Evolutionary conservation across 2,113 vertebrate species (phyloP), one percentile per base, ranked within the genome.

Genomic region (Laticauda laticaudata): DNA sequence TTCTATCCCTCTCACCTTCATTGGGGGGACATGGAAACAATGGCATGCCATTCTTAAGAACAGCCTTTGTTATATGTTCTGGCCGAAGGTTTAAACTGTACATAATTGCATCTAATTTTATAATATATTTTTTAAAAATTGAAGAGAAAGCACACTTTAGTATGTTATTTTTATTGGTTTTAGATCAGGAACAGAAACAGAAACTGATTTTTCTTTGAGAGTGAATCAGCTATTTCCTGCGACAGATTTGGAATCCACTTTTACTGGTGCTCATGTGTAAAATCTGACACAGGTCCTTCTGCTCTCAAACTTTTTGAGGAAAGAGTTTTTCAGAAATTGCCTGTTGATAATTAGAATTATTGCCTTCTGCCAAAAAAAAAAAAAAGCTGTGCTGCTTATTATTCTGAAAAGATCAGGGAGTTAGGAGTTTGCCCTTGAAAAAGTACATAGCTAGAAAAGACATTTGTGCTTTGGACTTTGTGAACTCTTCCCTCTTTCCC

Each of bases 401-500:
- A 93, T 94, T 95, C 96, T 92, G 94, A 96, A 96, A 96, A 95
- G 95, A 95, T 95, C 94, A 93, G 94, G 95, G 91, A 94, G 96
- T 94, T 81, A 95, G 94, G 90, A 94, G 91, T 95, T 96, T 94
- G 96, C 93, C 90, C 96, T 93, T 97, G 96, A 91, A 96, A 96
- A 97, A 96, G 75, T 64, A 92, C 94, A 94, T 96, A 97, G 95
- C 93, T 96, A 94, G 95, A 95, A 96, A 95, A 95, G 0, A 91
- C 96, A 96, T 97, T 96, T 95, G 93, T 97, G 95, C 92, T 97
- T 97, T 94, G 95, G 93, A 96, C 96, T 95, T 95, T 97, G 93
- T 88, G 93, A 97, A 96, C 95, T 97, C 95, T 95, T 96, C 95
- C 96, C 97, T 96, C 96, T 95, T 97, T 96, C 95, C 95, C 97